A percentile compares a stretch with the other conserved stretches of the same genome.
Conservation (phyloP, 2,888 invertebrate genomes). For the Acanthosoma haemorrhoidale region DNA sequence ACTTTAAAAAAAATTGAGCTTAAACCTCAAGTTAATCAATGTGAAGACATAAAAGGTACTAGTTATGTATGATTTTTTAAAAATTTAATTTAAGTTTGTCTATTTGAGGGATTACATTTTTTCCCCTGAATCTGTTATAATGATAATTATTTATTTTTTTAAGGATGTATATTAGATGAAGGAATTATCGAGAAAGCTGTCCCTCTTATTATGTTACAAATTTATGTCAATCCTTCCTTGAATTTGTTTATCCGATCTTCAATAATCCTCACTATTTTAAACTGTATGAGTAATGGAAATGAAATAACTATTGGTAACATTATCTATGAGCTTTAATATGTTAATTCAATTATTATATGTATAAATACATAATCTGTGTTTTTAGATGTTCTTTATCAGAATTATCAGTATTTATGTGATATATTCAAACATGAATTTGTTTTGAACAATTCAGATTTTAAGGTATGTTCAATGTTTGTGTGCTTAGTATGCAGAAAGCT, state of each 20-base stretch:
- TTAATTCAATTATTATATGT: constrained; percentile 11
- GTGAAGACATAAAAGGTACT: constrained; percentile 39
- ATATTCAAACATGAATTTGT: constrained; percentile 62
- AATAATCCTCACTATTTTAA: constrained; percentile 51
- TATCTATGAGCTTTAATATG: constrained; percentile 22
- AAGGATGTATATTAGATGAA: constrained; percentile 60
- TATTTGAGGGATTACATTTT: not conserved
- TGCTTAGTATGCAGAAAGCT: not conserved
- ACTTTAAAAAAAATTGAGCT: constrained; percentile 39
- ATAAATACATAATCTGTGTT: constrained; percentile 39
- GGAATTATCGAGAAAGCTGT: constrained; percentile 64
- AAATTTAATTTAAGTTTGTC: not conserved
- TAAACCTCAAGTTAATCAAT: constrained; percentile 34
- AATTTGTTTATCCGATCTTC: constrained; percentile 64
- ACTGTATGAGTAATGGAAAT: constrained; percentile 40
- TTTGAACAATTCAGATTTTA: constrained; percentile 52
- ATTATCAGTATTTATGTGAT: constrained; percentile 51
- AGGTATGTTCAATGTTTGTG: constrained; percentile 47
- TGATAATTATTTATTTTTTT: not conserved
- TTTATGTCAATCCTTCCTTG: constrained; percentile 70
- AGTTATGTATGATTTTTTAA: not conserved
- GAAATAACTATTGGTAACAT: constrained; percentile 45
- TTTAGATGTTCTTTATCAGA: constrained; percentile 51
- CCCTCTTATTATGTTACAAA: constrained; percentile 64
- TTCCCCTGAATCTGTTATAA: not conserved